Percentiles rank a stretch among this genome's conserved stretches.
phyloP scores from a whole-genome alignment of 2,113 vertebrate species.

The Polypterus bichir region DNA sequence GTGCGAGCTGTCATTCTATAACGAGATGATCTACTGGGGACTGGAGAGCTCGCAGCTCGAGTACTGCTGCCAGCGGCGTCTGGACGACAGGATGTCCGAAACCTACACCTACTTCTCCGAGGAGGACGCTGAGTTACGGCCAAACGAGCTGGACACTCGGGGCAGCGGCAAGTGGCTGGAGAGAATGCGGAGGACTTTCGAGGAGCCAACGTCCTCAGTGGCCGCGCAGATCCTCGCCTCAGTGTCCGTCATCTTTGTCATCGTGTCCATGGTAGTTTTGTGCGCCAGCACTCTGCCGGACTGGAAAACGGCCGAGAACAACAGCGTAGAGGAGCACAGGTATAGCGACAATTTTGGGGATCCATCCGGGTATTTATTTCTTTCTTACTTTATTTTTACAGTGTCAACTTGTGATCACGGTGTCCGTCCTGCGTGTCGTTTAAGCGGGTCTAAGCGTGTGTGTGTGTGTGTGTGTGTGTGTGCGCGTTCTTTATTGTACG shows the following conservation, averaged over 20 bases:
- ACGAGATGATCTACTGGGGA: constrained; percentile 96
- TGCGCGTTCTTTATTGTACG: no score
- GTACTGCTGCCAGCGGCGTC: constrained; percentile 86
- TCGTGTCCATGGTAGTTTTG: constrained; percentile 91
- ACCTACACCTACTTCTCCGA: constrained; percentile 71
- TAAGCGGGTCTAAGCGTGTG: no score
- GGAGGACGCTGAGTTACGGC: constrained; percentile 37
- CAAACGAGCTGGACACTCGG: constrained; percentile 17
- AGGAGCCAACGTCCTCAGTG: constrained; percentile 88
- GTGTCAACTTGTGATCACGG: background rate
- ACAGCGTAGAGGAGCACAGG: constrained; percentile 88
- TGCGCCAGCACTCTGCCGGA: constrained; percentile 93
- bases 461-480: no score
- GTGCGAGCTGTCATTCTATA: constrained; percentile 96
- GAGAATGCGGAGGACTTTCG: constrained; percentile 79
- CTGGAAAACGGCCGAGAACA: constrained; percentile 86
- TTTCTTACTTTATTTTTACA: constrained; percentile 9
- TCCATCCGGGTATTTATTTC: constrained; percentile 54
- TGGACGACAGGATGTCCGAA: constrained; percentile 94
- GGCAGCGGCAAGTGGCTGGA: constrained; percentile 70
- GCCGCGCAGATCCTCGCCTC: constrained; percentile 83
- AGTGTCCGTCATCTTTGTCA: constrained; percentile 88
- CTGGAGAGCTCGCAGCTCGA: constrained; percentile 88
- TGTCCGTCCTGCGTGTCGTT: constrained; percentile 33
- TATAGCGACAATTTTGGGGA: constrained; percentile 70